These are phyloP conservation scores for Thera britannica DNA, from an alignment of 2,888 invertebrate genomes.

Conservation along the genomic window DNA sequence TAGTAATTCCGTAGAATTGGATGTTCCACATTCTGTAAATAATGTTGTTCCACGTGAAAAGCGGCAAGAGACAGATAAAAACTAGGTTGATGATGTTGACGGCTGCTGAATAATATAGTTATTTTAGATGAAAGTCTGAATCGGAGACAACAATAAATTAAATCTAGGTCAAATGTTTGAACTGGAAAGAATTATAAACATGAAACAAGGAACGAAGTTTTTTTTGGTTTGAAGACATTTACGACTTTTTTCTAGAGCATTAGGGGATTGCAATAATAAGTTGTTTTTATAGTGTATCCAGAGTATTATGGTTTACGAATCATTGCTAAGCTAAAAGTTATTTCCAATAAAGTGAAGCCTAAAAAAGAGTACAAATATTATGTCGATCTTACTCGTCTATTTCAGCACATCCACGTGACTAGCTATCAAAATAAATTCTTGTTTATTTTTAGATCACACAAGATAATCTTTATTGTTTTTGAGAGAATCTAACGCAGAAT, in stretches of 20 bases:
- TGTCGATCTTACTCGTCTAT: slow-evolving; percentile 9
- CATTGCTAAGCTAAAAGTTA: background rate
- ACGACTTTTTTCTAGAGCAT: slow-evolving; percentile 10
- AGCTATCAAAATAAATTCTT: slow-evolving; percentile 27
- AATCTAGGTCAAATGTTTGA: slow-evolving; percentile 30
- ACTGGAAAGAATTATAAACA: slow-evolving; percentile 19
- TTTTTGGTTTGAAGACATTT: slow-evolving; percentile 13
- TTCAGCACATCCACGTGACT: slow-evolving; percentile 26
- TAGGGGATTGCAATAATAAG: background rate
- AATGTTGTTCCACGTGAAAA: slow-evolving; percentile 45
- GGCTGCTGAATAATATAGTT: slow-evolving; percentile 35
- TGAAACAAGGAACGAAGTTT: slow-evolving; percentile 3
- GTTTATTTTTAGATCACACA: slow-evolving; percentile 31
- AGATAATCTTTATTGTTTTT: slow-evolving; percentile 35
- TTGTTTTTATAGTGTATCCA: background rate
- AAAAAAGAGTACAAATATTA: background rate
- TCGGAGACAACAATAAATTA: slow-evolving; percentile 44
- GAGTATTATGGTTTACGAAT: background rate
- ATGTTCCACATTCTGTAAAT: slow-evolving; percentile 49
- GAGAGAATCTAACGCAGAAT: slow-evolving; percentile 25
- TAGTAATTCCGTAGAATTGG: slow-evolving; percentile 41
- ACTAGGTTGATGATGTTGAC: slow-evolving; percentile 49
- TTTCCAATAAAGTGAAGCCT: background rate
- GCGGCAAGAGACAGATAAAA: slow-evolving; percentile 38
- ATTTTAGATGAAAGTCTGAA: slow-evolving; percentile 47